Conservation (phyloP, 2,797 vertebrate species). For the Cichlasoma orientale region DNA sequence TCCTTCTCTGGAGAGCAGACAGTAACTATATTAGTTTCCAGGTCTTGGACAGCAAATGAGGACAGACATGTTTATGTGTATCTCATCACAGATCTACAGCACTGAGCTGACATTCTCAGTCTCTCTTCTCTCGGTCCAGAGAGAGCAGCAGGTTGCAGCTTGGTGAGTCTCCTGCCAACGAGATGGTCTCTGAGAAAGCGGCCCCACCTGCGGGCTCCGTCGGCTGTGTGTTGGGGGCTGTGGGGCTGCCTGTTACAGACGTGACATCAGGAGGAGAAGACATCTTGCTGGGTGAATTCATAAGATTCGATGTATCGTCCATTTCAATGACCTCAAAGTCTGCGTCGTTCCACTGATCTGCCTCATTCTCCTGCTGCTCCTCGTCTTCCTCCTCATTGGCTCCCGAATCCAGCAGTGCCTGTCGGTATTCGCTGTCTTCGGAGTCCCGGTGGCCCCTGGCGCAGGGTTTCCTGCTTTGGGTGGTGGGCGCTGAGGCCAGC, state of each 20-base stretch:
- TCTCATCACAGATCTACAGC: slow-evolving; percentile 10
- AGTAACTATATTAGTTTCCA: background rate
- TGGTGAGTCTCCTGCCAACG: slow-evolving; percentile 59
- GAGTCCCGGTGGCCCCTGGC: slow-evolving; percentile 13
- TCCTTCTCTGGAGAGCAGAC: slow-evolving; percentile 10
- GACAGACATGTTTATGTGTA: background rate
- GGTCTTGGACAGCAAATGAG: slow-evolving; percentile 7
- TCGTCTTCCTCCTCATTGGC: slow-evolving; percentile 73
- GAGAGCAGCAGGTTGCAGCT: slow-evolving; percentile 60
- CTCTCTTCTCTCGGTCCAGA: slow-evolving; percentile 80
- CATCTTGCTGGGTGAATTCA: slow-evolving; percentile 67
- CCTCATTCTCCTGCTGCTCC: slow-evolving; percentile 74
- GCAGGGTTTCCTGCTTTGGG: slow-evolving; percentile 43
- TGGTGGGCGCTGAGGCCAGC: slow-evolving; percentile 75
- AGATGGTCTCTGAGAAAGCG: slow-evolving; percentile 13
- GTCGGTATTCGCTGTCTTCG: slow-evolving; percentile 82
- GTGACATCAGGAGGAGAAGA: slow-evolving; percentile 4
- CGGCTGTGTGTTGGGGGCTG: slow-evolving; percentile 3
- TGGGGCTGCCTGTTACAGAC: background rate
- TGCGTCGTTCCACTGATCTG: slow-evolving; percentile 85
- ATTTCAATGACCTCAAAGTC: slow-evolving; percentile 93
- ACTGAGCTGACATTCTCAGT: slow-evolving; percentile 57
- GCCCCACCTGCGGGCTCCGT: slow-evolving; percentile 3
- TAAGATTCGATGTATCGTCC: slow-evolving; percentile 76
- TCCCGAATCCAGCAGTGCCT: slow-evolving; percentile 81